Conservation (phyloP, 2,797 vertebrate genomes). For the Falco columbarius region DNA sequence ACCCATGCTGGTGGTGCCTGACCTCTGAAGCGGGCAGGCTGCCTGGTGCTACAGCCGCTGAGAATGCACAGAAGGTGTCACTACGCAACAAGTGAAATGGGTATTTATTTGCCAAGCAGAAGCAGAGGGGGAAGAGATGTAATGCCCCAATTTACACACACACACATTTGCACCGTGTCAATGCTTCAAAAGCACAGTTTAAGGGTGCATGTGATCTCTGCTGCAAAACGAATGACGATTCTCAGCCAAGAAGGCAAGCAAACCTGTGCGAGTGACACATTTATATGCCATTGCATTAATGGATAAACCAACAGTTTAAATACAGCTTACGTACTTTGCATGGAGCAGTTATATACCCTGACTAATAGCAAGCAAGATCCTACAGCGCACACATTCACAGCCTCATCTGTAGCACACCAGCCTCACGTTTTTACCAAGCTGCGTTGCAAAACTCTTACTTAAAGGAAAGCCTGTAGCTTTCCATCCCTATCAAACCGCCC, state of each 20-base stretch:
- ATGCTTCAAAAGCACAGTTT: neutral
- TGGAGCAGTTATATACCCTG: neutral
- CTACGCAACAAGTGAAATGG: neutral
- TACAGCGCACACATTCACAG: neutral
- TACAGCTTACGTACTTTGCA: rapidly evolving
- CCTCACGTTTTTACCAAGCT: neutral
- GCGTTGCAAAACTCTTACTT: neutral
- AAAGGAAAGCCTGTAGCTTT: neutral
- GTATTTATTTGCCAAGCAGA: neutral
- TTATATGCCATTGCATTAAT: neutral
- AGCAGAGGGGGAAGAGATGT: neutral
- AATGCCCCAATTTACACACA: neutral
- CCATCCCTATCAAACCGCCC: neutral
- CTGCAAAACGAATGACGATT: neutral
- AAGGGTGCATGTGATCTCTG: neutral
- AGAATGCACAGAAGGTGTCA: neutral
- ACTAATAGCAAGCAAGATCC: neutral
- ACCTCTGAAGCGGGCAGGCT: rapidly evolving
- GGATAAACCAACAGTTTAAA: neutral
- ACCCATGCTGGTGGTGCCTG: neutral
- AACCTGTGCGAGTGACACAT: neutral
- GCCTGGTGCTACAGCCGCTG: rapidly evolving
- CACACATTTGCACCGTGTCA: neutral
- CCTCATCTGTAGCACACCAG: neutral
- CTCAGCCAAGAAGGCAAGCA: neutral